phyloP scores from a whole-genome alignment of 2,888 invertebrate species.

The Blera fallax region DNA sequence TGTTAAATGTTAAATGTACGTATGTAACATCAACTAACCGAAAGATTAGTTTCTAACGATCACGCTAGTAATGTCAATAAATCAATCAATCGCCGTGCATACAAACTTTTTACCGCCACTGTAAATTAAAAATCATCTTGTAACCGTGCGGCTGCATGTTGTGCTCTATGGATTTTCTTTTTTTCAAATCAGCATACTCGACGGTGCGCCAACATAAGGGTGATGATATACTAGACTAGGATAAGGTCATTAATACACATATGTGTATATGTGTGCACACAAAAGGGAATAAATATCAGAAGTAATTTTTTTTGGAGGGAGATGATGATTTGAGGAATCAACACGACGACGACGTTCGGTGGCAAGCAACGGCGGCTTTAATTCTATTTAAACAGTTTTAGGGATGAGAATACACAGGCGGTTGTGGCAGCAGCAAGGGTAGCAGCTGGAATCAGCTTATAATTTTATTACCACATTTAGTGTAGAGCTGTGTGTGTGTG shows the following conservation, averaged over 20 bases:
- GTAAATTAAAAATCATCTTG: constrained; percentile 33
- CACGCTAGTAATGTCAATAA: too few relatives aligned
- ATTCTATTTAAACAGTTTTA: constrained; percentile 60
- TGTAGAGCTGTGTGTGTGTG: not conserved
- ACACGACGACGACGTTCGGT: constrained; percentile 16
- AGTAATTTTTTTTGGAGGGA: constrained; percentile 8
- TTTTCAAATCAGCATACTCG: constrained; percentile 47
- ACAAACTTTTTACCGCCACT: constrained; percentile 31
- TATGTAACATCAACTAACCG: too few relatives aligned
- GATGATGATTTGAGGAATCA: constrained; percentile 55
- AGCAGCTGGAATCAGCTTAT: constrained; percentile 70
- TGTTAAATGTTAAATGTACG: too few relatives aligned
- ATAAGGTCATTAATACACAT: constrained; percentile 53
- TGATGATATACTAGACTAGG: constrained; percentile 42
- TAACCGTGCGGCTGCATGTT: not conserved
- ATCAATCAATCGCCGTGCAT: not conserved
- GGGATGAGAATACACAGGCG: constrained; percentile 44
- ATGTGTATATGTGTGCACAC: constrained; percentile 11
- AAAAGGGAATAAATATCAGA: constrained; percentile 42
- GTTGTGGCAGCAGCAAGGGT: constrained; percentile 3
- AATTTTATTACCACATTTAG: constrained; percentile 66
- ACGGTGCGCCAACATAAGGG: constrained; percentile 21
- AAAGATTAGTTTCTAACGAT: too few relatives aligned
- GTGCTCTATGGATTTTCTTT: not conserved
- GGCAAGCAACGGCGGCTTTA: constrained; percentile 34